Percentiles rank a stretch among this genome's conserved stretches.
Evolutionary conservation across 2,797 vertebrate genomes (phyloP).

Genomic region (Tympanoctomys barrerae): DNA sequence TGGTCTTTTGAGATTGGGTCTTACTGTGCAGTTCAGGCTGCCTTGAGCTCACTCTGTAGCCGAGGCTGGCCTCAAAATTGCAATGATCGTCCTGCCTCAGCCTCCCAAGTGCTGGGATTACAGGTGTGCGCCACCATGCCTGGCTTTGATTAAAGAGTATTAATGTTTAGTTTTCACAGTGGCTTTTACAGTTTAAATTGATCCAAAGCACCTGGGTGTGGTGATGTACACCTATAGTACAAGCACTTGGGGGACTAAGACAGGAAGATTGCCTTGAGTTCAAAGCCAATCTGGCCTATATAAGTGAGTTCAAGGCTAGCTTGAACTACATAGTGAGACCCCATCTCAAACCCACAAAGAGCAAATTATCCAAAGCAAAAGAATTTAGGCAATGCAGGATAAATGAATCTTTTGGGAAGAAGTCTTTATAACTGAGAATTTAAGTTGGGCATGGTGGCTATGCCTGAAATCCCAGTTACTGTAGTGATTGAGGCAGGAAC

Average conservation of each 20-base stretch:
- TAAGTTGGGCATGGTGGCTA: background rate
- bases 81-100: too few relatives aligned
- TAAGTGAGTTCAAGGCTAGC: background rate
- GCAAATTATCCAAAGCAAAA: conserved; percentile 41
- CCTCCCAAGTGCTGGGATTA: too few relatives aligned
- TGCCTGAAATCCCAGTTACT: background rate
- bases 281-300: background rate
- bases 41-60: too few relatives aligned
- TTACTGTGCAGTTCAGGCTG: too few relatives aligned
- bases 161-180: conserved; percentile 60
- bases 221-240: background rate
- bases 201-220: background rate
- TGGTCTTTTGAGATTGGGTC: too few relatives aligned
- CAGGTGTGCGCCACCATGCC: too few relatives aligned
- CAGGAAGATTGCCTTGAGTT: background rate
- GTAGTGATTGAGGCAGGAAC: background rate
- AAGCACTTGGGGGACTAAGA: background rate
- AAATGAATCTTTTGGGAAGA: background rate
- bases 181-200: conserved; percentile 39
- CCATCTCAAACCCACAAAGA: background rate
- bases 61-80: too few relatives aligned
- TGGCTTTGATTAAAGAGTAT: background rate
- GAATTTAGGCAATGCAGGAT: background rate
- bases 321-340: background rate
- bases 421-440: conserved; percentile 37